Evolutionary conservation across 2,888 invertebrate species (phyloP).

Genomic region (Drosophila borealis): DNA sequence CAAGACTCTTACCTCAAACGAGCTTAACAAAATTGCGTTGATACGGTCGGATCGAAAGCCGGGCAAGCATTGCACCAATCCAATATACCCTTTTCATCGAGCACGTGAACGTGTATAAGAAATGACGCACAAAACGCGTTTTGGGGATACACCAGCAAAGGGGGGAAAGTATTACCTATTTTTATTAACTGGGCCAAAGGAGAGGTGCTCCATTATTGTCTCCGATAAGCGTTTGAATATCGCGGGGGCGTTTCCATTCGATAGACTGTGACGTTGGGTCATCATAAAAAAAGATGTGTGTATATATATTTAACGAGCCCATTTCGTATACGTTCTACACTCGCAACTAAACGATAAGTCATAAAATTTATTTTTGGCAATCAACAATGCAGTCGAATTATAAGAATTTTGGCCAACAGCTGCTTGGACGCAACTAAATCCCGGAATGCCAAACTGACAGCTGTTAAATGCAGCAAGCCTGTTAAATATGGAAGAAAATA

Average conservation of each 20-base stretch:
- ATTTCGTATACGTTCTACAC: slow-evolving; percentile 16
- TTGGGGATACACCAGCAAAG: slow-evolving; percentile 1
- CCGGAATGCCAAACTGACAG: slow-evolving; percentile 12
- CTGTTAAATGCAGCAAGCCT: slow-evolving; percentile 13
- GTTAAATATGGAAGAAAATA: background rate
- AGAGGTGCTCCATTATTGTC: background rate
- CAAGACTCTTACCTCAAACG: too few species aligned
- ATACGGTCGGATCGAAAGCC: too few species aligned
- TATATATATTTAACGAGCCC: slow-evolving; percentile 10
- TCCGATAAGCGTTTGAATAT: slow-evolving; percentile 23
- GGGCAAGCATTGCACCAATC: too few species aligned
- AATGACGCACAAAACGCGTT: slow-evolving; percentile 7
- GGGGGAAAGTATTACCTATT: background rate
- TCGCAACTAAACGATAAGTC: slow-evolving; percentile 12
- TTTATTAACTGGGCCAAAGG: background rate
- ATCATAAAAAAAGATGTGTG: slow-evolving; percentile 2
- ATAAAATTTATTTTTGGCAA: slow-evolving; percentile 37
- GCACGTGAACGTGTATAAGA: too few species aligned
- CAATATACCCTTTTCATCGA: too few species aligned
- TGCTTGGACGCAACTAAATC: slow-evolving; percentile 7
- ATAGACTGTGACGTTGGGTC: slow-evolving; percentile 19
- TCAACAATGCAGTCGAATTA: slow-evolving; percentile 25
- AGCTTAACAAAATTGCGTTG: too few species aligned
- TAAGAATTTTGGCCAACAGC: background rate
- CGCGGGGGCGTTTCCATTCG: slow-evolving; percentile 11